Percentiles rank a stretch among this genome's conserved stretches.
phyloP scores from a whole-genome alignment of 2,113 vertebrate species.

The Mus musculus region GRCm39 chr5:128417001-128417500 shows the following conservation, averaged over 20 bases:
- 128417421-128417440: not conserved
- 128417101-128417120: not conserved
- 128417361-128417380: not conserved
- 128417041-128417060: not conserved
- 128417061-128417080: not conserved
- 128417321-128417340: constrained; percentile 70
- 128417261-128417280: constrained; percentile 62
- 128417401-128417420: not conserved
- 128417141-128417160: not conserved
- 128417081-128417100: not conserved
- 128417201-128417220: too few species aligned
- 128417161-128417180: not conserved
- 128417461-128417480: not conserved
- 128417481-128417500: not conserved
- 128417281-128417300: constrained; percentile 72
- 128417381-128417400: not conserved
- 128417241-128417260: not conserved
- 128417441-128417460: not conserved
- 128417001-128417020: not conserved
- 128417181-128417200: not conserved
- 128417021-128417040: not conserved
- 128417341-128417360: not conserved
- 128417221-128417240: not conserved
- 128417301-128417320: not conserved
- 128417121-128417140: not conserved